These are phyloP conservation scores for Hydriomena furcata DNA, from an alignment of 2,888 invertebrate genomes.

Conservation along the genomic window DNA sequence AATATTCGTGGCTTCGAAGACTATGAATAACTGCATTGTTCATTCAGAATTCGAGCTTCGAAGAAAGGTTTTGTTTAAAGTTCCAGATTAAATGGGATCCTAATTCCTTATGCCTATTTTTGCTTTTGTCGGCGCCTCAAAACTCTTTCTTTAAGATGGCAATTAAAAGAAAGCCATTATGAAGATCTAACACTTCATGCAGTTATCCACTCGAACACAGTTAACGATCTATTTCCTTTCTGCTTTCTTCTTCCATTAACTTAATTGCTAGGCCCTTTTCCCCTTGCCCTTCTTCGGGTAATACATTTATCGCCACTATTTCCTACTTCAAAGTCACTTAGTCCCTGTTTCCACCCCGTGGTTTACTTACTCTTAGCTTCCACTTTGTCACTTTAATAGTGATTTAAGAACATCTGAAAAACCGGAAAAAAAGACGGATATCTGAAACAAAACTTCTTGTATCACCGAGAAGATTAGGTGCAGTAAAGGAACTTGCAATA, in stretches of 20 bases:
- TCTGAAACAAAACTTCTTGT: no score
- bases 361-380: slow-evolving; percentile 7
- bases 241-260: slow-evolving; percentile 19
- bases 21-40: not conserved
- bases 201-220: not conserved
- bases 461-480: no score
- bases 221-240: slow-evolving; percentile 15
- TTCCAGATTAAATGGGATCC: no score
- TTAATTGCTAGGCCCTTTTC: slow-evolving; percentile 26
- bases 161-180: no score
- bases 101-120: no score
- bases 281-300: slow-evolving; percentile 35
- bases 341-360: slow-evolving; percentile 19
- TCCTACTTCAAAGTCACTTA: slow-evolving; percentile 40
- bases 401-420: no score
- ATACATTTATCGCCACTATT: slow-evolving; percentile 19
- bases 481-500: no score
- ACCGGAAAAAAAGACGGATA: no score
- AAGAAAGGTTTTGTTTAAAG: no score
- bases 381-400: no score
- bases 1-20: slow-evolving; percentile 5
- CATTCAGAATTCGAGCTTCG: not conserved
- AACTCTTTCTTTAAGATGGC: no score
- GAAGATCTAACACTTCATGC: not conserved
- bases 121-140: no score